Evolutionary conservation across 2,888 invertebrate genomes (phyloP), one percentile per base, ranked within the genome.

Genomic region (Lithosia quadra): DNA sequence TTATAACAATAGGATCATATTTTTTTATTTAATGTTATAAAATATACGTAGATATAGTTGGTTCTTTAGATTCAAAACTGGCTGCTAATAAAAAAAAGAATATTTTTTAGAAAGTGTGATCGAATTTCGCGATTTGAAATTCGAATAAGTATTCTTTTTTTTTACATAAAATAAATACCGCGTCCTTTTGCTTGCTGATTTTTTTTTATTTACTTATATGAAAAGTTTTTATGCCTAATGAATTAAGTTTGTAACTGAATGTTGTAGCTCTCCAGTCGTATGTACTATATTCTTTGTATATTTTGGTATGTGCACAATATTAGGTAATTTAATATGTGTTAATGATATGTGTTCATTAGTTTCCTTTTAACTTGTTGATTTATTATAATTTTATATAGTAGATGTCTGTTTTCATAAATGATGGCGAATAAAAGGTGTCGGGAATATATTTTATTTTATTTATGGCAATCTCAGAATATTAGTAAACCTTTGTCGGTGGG

Each of bases 361-460:
- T 71, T 74, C 15, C 73, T 68, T 75, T 67, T 73, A 71, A 69
- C 64, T 39, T 58, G 65, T 70, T 76, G 60, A 67, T 69, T 75
- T 73, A 73, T 74, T 69, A 71, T 69, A 64, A 67, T 67, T 76
- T 65, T 74, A 72, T 60, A 66, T 73, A 71, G 68, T 72, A 71
- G 33, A 69, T 56, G 60, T 67, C 72, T 65, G 39, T 73, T 78
- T 74, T 69, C 79, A 80, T 74, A 72, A 77, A 74, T 68, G 57
- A 61, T 74, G 65, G 67, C 65, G 69, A 78, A 71, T 78, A 77
- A 73, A 84, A 65, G 86, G 88, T 88, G 83, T 82, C 80, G 85
- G 87, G 81, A 71, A 74, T 64, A 9, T 34, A 81, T 34, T 66
- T 71, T 68, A 63, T 70, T 59, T 68, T 24, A 68, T 68, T 66